Base-by-base conservation (phyloP, 2,888 invertebrate genomes). In the Abrostola tripartita region DNA sequence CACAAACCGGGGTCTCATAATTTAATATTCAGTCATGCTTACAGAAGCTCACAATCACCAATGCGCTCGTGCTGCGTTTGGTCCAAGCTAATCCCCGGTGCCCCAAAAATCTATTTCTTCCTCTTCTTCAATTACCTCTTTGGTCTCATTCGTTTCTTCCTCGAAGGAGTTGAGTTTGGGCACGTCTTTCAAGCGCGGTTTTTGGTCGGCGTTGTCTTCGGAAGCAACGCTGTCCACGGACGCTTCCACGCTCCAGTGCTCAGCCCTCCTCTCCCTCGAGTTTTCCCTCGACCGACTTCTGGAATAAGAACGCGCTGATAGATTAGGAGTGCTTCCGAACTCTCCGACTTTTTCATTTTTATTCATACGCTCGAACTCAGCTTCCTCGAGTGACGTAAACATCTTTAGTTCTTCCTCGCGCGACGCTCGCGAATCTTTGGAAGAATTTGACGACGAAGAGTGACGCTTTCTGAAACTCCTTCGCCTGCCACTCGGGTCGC, bases 351-450 rank as follows among this genome's bases (percentile, higher is more conserved):
- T 84, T 47, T 84, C 84, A 53, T 82, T 84, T 76, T 78, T 86
- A 79, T 80, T 88, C 89, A 87, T 90, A 81, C 89, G 89, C 76
- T 92, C 90, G 72, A 95, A 92, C 84, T 96, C 96, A 71, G 95
- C 95, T 85, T 96, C 96, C 85, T 96, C 96, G 78, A 96, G 92
- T 59, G 96, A 96, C 71, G 96, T 96, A 80, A 96, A 96, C 91
- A 95, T 95, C 89, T 95, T 95, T 42, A 96, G 87, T 86, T 96
- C 96, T 83, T 96, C 96, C 78, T 96, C 96, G 62, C 96, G 95
- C 37, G 96, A 96, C 66, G 95, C 95, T 67, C 95, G 95, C 62
- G 96, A 96, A 12, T 96, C 96, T 80, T 89, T 93, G 61, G 96
- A 96, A 70, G 96, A 96, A 73, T 95, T 95, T 74, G 95, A 94